Conservation (phyloP, 2,888 invertebrate species). For the Maniola hyperantus region DNA sequence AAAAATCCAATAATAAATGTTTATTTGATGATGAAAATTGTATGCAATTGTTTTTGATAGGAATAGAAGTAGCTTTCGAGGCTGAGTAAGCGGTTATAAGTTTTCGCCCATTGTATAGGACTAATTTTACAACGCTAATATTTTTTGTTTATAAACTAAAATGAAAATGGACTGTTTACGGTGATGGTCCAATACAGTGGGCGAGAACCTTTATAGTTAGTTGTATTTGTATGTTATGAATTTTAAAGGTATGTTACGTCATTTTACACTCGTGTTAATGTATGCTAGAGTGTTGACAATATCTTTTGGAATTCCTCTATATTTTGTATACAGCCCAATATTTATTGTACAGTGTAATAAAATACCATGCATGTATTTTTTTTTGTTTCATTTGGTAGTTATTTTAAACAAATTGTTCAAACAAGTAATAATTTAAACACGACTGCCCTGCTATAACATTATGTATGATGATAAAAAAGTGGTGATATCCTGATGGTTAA, state of each 20-base stretch:
- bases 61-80: constrained; percentile 39
- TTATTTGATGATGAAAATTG: constrained; percentile 27
- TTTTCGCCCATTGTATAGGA: constrained; percentile 13
- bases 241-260: constrained; percentile 64
- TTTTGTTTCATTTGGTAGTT: constrained; percentile 55
- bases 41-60: constrained; percentile 29
- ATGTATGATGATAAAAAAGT: no score
- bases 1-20: constrained; percentile 42
- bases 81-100: constrained; percentile 37
- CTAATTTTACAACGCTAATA: not conserved
- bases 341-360: constrained; percentile 83
- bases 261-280: constrained; percentile 68
- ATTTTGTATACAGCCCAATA: constrained; percentile 81
- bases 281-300: constrained; percentile 78
- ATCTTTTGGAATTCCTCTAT: constrained; percentile 80
- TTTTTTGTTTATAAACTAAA: constrained; percentile 7
- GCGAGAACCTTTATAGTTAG: constrained; percentile 37
- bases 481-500: no score
- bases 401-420: no score
- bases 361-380: constrained; percentile 74
- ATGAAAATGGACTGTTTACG: constrained; percentile 8
- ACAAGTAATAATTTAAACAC: no score
- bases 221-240: constrained; percentile 61
- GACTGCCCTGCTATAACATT: no score
- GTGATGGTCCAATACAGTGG: constrained; percentile 13